Evolutionary conservation across 2,113 vertebrate genomes (phyloP), one percentile per base, ranked within the genome.

Genomic region (Mobula birostris): DNA sequence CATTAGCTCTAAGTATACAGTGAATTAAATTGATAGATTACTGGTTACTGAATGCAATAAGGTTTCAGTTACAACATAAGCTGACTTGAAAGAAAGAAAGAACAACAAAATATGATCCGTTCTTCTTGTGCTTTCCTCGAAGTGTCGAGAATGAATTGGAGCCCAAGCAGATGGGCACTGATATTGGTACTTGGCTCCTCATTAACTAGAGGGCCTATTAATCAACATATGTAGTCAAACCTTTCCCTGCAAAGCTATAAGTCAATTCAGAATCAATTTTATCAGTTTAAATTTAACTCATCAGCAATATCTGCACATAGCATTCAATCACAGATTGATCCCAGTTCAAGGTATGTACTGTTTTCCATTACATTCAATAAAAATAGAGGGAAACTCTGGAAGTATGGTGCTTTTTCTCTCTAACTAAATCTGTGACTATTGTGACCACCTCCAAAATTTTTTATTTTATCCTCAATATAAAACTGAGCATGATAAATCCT

Each of bases 11-110:
- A 83, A 56, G 1, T 12, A 58, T 24, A 12, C 82, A 85, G 24
- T 61, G 48, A 83, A 27, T 11, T 83, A 83, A 83, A 83, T 83
- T 83, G 82, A 85, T 85, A 85, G 48, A 61, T 85, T 85, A 58
- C 48, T 61, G 56, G 56, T 85, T 85, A 85, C 56, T 27, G 24
- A 56, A 58, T 58, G 21, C 82, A 85, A 27, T 17, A 19, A 32
- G n/a, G 32, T 90, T n/a, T 68, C 61, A 90, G 7, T 90, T 36
- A 66, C 14, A 90, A 17, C n/a, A n/a, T 68, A 24, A 32, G 85
- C 61, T 68, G 32, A 90, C 5, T 68, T 63, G 63, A 0, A 6
- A 1, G n/a, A 7, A 32, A 61, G n/a, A 68, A 90, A 68, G 61
- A 90, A 90, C 85, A 66, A 88, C 61, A 68, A 66, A 66, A 90